These are phyloP conservation scores for Polydrusus tereticollis DNA, from an alignment of 2,888 invertebrate genomes.

Conservation along the genomic window DNA sequence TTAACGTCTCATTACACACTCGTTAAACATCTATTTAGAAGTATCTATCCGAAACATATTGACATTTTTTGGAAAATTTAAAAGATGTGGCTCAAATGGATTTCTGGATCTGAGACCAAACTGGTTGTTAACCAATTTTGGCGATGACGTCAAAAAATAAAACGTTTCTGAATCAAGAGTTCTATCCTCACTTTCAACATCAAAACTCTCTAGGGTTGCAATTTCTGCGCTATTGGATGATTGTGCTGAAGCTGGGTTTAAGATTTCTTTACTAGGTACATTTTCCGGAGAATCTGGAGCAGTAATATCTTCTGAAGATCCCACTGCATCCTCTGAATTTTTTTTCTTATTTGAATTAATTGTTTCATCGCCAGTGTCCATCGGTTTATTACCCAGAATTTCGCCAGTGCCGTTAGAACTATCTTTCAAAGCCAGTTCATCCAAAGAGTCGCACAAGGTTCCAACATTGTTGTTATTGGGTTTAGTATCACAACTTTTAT, in stretches of 20 bases:
- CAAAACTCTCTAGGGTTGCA: not conserved
- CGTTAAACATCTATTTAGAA: not conserved
- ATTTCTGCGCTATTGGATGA: not conserved
- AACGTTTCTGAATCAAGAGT: not conserved
- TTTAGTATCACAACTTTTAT: conserved; percentile 41
- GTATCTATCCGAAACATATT: conserved; percentile 1
- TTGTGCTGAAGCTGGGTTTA: not conserved
- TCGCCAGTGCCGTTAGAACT: not conserved
- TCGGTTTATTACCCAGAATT: not conserved
- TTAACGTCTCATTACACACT: not conserved
- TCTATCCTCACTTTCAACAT: not conserved
- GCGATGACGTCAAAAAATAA: conserved; percentile 10
- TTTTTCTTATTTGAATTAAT: not conserved
- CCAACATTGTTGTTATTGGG: conserved; percentile 24
- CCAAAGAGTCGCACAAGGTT: conserved; percentile 8
- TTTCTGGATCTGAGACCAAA: conserved; percentile 6
- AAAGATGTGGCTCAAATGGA: conserved; percentile 20
- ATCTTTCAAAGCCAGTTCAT: not conserved
- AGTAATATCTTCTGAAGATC: not conserved
- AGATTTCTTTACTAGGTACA: not conserved
- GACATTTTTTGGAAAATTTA: conserved; percentile 23
- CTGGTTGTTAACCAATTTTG: conserved; percentile 9
- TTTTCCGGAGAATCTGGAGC: not conserved
- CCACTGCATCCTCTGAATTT: not conserved
- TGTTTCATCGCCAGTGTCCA: not conserved